Evolutionary conservation across 2,113 vertebrate genomes (phyloP).

Genomic region (Toxotes chatareus): DNA sequence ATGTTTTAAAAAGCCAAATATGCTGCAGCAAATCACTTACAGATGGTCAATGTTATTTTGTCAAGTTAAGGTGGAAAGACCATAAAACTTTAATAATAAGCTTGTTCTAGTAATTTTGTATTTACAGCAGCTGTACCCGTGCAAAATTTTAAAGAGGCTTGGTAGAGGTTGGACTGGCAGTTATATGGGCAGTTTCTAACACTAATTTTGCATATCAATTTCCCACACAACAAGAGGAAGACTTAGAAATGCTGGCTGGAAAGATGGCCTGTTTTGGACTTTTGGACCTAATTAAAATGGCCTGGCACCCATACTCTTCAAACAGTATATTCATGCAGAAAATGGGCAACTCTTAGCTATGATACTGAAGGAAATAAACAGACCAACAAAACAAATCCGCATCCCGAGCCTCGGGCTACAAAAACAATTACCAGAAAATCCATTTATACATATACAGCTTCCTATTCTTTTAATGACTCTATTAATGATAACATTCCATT

Average conservation of each 20-base stretch:
- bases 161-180: background rate
- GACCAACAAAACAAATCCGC: slow-evolving; percentile 67
- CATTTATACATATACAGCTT: slow-evolving; percentile 79
- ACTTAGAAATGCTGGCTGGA: slow-evolving; percentile 23
- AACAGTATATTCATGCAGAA: slow-evolving; percentile 68
- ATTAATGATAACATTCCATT: slow-evolving; percentile 80
- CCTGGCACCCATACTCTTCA: slow-evolving; percentile 43
- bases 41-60: background rate
- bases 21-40: background rate
- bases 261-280: slow-evolving; percentile 38
- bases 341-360: slow-evolving; percentile 66
- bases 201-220: slow-evolving; percentile 26
- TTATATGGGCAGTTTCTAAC: slow-evolving; percentile 10
- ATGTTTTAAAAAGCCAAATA: background rate
- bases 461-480: slow-evolving; percentile 79
- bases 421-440: slow-evolving; percentile 85
- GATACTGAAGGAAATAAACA: slow-evolving; percentile 75
- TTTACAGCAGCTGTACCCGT: background rate
- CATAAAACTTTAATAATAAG: background rate
- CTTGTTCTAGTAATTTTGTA: slow-evolving; percentile 1
- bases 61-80: background rate
- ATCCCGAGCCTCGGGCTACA: slow-evolving; percentile 76
- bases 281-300: slow-evolving; percentile 70
- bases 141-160: background rate
- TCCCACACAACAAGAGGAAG: slow-evolving; percentile 12